Conservation (phyloP, 2,113 vertebrate species). For the Puma concolor region DNA sequence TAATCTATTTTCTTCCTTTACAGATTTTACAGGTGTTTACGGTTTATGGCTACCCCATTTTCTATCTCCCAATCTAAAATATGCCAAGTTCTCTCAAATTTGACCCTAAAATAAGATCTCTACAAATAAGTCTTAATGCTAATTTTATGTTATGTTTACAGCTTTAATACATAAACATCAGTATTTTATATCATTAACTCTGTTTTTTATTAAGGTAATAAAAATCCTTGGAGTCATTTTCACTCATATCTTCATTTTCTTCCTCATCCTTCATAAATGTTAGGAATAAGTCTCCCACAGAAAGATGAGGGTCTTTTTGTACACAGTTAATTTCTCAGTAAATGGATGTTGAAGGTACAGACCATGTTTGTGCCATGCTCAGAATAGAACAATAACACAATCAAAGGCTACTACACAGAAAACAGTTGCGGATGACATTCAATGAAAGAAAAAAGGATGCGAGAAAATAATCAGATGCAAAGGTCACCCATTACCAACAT, state of each 20-base stretch:
- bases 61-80: background rate
- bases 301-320: background rate
- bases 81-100: background rate
- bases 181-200: constrained; percentile 14
- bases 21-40: background rate
- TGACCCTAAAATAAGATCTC: constrained; percentile 14
- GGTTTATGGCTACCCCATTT: background rate
- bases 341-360: background rate
- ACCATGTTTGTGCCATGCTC: background rate
- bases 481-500: background rate
- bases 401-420: background rate
- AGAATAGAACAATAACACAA: background rate
- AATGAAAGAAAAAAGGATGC: constrained; percentile 3
- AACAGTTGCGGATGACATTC: background rate
- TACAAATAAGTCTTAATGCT: constrained; percentile 5
- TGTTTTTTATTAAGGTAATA: constrained; percentile 20
- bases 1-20: background rate
- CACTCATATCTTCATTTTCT: background rate
- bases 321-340: constrained; percentile 1
- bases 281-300: background rate
- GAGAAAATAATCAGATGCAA: constrained; percentile 20
- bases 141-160: constrained; percentile 23
- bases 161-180: constrained; percentile 25
- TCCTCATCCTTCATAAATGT: background rate
- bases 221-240: background rate